These are phyloP conservation scores for Pocillopora verrucosa DNA, from an alignment of 64 coral and sea anemone genomes.

Conservation along the genomic window DNA sequence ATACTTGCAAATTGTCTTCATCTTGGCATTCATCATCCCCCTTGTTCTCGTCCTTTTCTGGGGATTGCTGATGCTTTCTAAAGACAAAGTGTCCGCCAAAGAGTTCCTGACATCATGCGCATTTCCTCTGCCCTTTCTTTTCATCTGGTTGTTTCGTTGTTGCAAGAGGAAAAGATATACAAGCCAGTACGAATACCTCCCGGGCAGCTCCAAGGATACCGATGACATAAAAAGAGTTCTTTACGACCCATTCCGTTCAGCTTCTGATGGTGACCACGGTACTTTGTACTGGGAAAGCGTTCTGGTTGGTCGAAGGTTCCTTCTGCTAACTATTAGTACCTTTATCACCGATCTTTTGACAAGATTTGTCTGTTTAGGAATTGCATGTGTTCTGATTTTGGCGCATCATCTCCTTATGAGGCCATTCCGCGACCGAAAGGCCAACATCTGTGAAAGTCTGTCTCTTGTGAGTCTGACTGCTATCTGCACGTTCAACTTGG, in stretches of 20 bases:
- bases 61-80: slow-evolving; percentile 49
- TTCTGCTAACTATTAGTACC: slow-evolving; percentile 51
- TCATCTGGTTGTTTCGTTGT: slow-evolving; percentile 22
- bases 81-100: slow-evolving; percentile 34
- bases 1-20: slow-evolving; percentile 42
- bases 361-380: slow-evolving; percentile 19
- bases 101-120: slow-evolving; percentile 28
- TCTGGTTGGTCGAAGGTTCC: slow-evolving; percentile 64
- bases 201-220: background rate
- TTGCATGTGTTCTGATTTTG: background rate
- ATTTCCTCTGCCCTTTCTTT: slow-evolving; percentile 22
- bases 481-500: slow-evolving; percentile 17
- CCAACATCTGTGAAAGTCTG: background rate
- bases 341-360: slow-evolving; percentile 54
- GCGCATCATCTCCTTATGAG: background rate
- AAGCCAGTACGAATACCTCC: background rate
- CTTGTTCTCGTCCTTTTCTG: slow-evolving; percentile 50
- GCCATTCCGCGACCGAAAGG: slow-evolving; percentile 15
- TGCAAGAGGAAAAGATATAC: background rate
- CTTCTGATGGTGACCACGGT: slow-evolving; percentile 13
- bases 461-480: background rate
- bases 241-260: slow-evolving; percentile 42
- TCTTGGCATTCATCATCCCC: slow-evolving; percentile 51
- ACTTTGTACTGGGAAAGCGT: slow-evolving; percentile 74
- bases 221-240: slow-evolving; percentile 45